phyloP scores from a whole-genome alignment of 35 echinoderm and acorn worm genomes.

The Diadema setosum region DNA sequence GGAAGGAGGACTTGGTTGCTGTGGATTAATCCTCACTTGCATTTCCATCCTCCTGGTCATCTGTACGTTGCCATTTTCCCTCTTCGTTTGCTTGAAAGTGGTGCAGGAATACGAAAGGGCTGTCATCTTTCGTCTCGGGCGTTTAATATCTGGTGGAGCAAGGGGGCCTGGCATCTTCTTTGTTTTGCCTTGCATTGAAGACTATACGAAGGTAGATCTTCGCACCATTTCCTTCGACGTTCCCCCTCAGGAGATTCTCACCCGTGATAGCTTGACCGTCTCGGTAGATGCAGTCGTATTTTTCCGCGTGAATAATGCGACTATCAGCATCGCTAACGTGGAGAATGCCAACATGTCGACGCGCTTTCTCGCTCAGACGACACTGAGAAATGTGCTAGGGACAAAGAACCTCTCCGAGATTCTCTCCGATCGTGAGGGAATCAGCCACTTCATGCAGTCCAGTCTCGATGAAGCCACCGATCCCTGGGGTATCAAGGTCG shows the following conservation, averaged over 20 bases:
- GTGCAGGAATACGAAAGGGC: slow-evolving; percentile 88
- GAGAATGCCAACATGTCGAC: slow-evolving; percentile 93
- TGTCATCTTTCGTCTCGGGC: slow-evolving; percentile 77
- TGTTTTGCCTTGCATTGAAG: slow-evolving; percentile 80
- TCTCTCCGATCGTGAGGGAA: slow-evolving; percentile 79
- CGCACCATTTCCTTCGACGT: slow-evolving; percentile 86
- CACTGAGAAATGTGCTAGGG: slow-evolving; percentile 91
- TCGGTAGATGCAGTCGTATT: slow-evolving; percentile 97
- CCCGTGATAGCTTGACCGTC: slow-evolving; percentile 88
- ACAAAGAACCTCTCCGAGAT: slow-evolving; percentile 98
- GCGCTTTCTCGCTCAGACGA: slow-evolving; percentile 91
- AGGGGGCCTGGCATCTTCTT: slow-evolving; percentile 83
- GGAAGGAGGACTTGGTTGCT: neutral
- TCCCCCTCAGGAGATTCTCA: slow-evolving; percentile 89
- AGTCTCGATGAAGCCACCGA: slow-evolving; percentile 76
- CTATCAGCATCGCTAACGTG: slow-evolving; percentile 91
- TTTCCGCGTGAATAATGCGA: slow-evolving; percentile 93
- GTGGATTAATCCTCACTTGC: neutral
- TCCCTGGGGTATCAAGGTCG: slow-evolving; percentile 89
- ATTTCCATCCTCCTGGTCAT: neutral
- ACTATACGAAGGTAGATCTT: slow-evolving; percentile 68
- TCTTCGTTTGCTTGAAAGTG: slow-evolving; percentile 19
- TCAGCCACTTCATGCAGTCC: slow-evolving; percentile 85
- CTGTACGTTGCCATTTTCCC: neutral
- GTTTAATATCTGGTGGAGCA: slow-evolving; percentile 68